Base-by-base conservation (phyloP, 1,140 invertebrate genomes). In the Doryteuthis pealeii region DNA sequence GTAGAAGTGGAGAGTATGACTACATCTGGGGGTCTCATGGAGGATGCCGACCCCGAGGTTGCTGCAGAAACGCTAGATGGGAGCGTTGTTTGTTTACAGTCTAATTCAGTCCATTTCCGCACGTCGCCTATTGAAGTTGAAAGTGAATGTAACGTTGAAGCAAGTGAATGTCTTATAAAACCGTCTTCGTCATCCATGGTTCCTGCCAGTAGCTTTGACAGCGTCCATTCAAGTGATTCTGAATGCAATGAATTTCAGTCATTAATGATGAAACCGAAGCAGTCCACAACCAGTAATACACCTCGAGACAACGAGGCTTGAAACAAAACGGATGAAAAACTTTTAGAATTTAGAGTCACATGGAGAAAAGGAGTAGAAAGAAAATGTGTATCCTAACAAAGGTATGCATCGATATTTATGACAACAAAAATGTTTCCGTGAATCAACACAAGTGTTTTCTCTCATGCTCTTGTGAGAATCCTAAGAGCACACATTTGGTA, bases 181-280 rank as follows among this genome's bases (percentile, higher is more conserved):
- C 54, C 54, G 26, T 22, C 54, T 6, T 15, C 26, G 54, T 28
- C 54, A 26, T 8, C 66, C 0, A 18, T 68, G 66, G 31, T 68
- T 26, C 66, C 66, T 8, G 66, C 66, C 18, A 32, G 66, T 0
- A 68, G 66, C 22, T 32, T 68, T 31, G 66, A 68, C n/a, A 68
- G 66, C 22, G 31, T 68, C 5, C 66, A 68, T 31, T 68, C 66
- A 30, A 26, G 6, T 8, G 66, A 68, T 22, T 68, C 66, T 32
- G 66, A 68, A 26, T 68, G 66, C 28, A 68, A 68, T 31, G 66
- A 68, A 68, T 68, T 68, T 26, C 66, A 68, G 31, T 68, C 28
- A 8, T 30, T 68, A 4, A 68, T 68, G 66, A 28, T 68, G 26
- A 62, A 62, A 62, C 66, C 66, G 5, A 66, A 66, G 28, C 15